These are phyloP conservation scores for Morpho achilles DNA, from an alignment of 2,888 invertebrate species.

Conservation along the genomic window DNA sequence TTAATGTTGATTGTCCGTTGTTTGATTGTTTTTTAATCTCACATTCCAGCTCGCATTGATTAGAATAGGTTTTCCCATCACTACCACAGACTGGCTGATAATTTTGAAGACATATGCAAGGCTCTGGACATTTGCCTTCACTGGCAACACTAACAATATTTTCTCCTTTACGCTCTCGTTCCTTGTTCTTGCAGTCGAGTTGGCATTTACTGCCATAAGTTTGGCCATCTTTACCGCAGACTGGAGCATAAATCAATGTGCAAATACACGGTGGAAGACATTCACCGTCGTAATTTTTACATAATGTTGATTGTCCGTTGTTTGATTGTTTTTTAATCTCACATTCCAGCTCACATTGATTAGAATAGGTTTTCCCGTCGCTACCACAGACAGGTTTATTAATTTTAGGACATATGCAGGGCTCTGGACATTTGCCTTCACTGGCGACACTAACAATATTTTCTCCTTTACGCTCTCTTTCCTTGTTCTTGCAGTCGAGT, in stretches of 20 bases:
- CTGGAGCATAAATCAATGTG: constrained; percentile 19
- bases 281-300: constrained; percentile 12
- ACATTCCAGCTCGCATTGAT: no score
- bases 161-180: constrained; percentile 1
- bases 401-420: constrained; percentile 20
- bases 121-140: constrained; percentile 17
- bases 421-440: constrained; percentile 10
- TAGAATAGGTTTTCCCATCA: no score
- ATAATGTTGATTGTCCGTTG: constrained; percentile 2
- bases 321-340: constrained; percentile 16
- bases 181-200: constrained; percentile 15
- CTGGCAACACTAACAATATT: not conserved
- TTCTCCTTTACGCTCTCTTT: not conserved
- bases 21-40: no score
- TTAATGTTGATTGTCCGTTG: no score
- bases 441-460: constrained; percentile 2
- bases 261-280: constrained; percentile 30
- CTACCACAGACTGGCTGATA: not conserved
- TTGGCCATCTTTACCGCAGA: constrained; percentile 27
- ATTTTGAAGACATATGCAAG: constrained; percentile 16
- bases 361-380: constrained; percentile 28
- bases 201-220: constrained; percentile 28
- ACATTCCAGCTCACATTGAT: constrained; percentile 24
- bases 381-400: constrained; percentile 28
- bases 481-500: constrained; percentile 18